These are phyloP conservation scores for Aphis gossypii DNA, from an alignment of 1,140 invertebrate genomes.

Conservation along the genomic window DNA sequence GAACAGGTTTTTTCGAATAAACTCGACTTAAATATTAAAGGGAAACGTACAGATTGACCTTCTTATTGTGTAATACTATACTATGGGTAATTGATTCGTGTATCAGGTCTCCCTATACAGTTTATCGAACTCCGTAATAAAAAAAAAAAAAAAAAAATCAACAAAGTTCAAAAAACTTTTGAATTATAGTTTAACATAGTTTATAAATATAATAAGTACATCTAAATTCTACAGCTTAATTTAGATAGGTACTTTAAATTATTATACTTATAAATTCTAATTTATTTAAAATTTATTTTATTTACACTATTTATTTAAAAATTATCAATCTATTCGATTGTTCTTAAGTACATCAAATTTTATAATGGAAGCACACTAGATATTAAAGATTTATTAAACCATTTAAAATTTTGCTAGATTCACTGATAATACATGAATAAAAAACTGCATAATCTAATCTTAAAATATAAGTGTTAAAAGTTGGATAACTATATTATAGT, in stretches of 20 bases:
- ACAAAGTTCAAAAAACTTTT: conserved; percentile 9
- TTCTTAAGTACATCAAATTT: not conserved
- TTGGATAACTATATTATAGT: not conserved
- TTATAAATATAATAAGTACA: not conserved
- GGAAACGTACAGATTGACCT: conserved; percentile 15
- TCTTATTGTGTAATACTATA: conserved; percentile 33
- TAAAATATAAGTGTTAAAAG: not conserved
- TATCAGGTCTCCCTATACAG: not conserved
- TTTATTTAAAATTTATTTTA: no score
- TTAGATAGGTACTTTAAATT: not conserved
- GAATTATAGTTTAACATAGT: not conserved
- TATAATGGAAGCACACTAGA: not conserved
- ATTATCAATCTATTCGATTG: not conserved
- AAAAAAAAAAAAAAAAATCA: not conserved
- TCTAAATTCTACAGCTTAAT: not conserved
- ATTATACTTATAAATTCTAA: not conserved
- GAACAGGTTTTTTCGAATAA: not conserved
- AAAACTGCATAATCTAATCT: not conserved
- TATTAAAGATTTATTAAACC: not conserved
- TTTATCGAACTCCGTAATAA: not conserved
- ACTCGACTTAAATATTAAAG: not conserved
- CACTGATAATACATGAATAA: not conserved
- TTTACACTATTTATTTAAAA: not conserved
- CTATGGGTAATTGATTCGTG: not conserved
- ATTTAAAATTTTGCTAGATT: not conserved